phyloP scores from a whole-genome alignment of 1,140 invertebrate species.

The Zaprionus lachaisei region DNA sequence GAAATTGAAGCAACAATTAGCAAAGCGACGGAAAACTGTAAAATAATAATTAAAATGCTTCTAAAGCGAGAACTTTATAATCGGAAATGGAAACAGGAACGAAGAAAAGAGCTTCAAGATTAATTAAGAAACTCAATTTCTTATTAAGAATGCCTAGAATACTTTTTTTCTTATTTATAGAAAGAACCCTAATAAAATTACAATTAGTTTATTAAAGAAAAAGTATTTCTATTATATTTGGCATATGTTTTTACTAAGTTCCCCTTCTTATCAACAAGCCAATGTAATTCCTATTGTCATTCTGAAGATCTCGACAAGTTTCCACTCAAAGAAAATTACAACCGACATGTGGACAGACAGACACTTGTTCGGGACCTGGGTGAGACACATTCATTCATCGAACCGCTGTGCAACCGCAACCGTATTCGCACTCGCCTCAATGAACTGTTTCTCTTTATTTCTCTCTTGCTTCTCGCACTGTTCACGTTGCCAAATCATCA shows the following conservation, averaged over 20 bases:
- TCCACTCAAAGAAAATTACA: background rate
- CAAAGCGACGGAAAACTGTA: background rate
- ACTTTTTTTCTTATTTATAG: too few species aligned
- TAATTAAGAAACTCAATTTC: too few species aligned
- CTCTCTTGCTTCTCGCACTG: slow-evolving; percentile 33
- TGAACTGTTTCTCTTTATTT: slow-evolving; percentile 59
- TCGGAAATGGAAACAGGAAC: background rate
- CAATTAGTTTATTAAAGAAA: too few species aligned
- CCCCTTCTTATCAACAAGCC: background rate
- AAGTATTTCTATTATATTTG: too few species aligned
- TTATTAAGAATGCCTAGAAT: too few species aligned
- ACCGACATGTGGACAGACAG: background rate
- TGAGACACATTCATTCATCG: slow-evolving; percentile 22
- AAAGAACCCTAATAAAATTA: background rate
- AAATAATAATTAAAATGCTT: background rate
- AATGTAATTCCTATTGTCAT: background rate
- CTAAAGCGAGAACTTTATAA: background rate
- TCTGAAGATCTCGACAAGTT: background rate
- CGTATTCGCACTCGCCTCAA: slow-evolving; percentile 43
- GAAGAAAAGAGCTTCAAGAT: background rate
- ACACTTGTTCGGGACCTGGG: slow-evolving; percentile 21
- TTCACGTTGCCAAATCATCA: slow-evolving; percentile 14
- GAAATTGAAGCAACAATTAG: slow-evolving; percentile 27
- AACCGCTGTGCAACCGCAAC: slow-evolving; percentile 12
- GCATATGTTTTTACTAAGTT: background rate